phyloP scores from a whole-genome alignment of 2,113 vertebrate genomes.

The Corvus cornix region DNA sequence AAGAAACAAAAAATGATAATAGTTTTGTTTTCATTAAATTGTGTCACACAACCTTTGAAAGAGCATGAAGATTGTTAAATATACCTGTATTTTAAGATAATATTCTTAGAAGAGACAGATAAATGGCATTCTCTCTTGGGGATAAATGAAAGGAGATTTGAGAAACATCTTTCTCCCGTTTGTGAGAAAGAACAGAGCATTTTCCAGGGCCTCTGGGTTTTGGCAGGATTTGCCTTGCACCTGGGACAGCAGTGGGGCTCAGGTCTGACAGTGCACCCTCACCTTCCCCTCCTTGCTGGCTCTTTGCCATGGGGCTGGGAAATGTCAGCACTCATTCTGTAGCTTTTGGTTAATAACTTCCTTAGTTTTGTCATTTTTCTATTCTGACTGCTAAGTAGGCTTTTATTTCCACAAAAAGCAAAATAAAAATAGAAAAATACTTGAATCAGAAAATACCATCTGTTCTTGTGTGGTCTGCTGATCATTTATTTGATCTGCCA shows the following conservation, averaged over 20 bases:
- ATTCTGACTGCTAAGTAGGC: not conserved
- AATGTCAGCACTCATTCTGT: not conserved
- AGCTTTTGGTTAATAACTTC: not conserved
- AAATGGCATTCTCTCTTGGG: not conserved
- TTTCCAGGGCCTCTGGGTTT: not conserved
- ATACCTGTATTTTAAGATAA: not conserved
- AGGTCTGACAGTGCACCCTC: not conserved
- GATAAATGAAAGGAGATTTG: not conserved
- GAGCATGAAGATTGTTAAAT: not conserved
- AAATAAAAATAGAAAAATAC: not conserved
- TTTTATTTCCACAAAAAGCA: not conserved
- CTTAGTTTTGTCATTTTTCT: not conserved
- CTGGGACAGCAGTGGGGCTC: not conserved
- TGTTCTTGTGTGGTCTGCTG: not conserved
- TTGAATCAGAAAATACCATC: not conserved
- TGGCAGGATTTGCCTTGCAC: not conserved
- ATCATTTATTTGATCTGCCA: not conserved
- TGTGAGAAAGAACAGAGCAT: fast-evolving
- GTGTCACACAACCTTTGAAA: not conserved
- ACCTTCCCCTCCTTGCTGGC: not conserved
- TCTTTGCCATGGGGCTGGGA: not conserved
- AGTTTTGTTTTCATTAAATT: conserved; percentile 11
- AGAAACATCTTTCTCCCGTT: not conserved
- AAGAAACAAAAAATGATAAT: not conserved
- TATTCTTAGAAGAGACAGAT: not conserved